A percentile compares a stretch with the other conserved stretches of the same genome.
Conservation (phyloP, 1,140 invertebrate genomes). For the Atta cephalotes region DNA sequence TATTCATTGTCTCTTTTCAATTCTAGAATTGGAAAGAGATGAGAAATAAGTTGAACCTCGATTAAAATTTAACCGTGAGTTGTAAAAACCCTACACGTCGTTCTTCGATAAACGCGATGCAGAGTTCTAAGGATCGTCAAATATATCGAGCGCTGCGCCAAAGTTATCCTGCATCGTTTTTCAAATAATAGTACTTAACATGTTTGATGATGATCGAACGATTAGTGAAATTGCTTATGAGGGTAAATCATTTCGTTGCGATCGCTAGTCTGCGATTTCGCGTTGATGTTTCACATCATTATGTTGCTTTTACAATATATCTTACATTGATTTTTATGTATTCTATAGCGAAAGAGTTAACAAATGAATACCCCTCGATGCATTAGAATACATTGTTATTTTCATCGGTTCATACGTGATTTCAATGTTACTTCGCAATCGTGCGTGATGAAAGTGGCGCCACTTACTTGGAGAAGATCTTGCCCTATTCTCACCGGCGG, state of each 20-base stretch:
- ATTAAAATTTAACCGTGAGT: no score
- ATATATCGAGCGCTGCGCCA: slow-evolving; percentile 51
- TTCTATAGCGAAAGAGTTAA: background rate
- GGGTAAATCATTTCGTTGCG: background rate
- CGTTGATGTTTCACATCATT: background rate
- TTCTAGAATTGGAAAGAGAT: no score
- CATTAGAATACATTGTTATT: background rate
- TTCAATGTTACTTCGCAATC: slow-evolving; percentile 17
- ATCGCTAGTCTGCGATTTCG: background rate
- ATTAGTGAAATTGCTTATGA: background rate
- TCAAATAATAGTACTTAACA: background rate
- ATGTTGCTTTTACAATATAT: background rate
- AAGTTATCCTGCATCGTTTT: background rate
- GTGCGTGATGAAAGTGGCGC: slow-evolving; percentile 52
- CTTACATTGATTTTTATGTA: background rate
- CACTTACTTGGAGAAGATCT: slow-evolving; percentile 36
- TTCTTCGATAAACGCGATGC: slow-evolving; percentile 62
- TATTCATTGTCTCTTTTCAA: no score
- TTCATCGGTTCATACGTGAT: background rate
- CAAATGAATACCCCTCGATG: background rate
- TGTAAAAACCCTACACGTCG: background rate
- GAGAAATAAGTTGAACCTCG: no score
- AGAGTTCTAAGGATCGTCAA: slow-evolving; percentile 46
- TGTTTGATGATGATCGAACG: background rate
- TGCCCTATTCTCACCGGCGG: slow-evolving; percentile 25